Conservation (phyloP, 2,888 invertebrate species). For the Biston betularia region DNA sequence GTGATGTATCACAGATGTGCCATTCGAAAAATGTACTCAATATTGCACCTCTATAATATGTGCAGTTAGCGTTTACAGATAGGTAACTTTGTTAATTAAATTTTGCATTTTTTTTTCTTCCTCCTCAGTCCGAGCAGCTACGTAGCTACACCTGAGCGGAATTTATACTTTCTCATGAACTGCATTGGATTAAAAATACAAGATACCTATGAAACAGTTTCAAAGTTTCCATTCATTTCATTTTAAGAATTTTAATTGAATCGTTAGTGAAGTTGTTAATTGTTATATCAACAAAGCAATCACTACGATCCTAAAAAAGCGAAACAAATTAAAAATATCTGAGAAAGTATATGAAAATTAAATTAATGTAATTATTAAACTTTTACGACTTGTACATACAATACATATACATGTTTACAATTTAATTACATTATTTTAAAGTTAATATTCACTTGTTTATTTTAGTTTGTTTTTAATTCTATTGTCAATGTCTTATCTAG, state of each 20-base stretch:
- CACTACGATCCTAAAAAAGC: background rate
- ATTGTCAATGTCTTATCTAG: too few species aligned
- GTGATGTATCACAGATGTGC: conserved; percentile 9
- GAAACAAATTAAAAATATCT: background rate
- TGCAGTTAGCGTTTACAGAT: conserved; percentile 53
- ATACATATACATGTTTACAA: too few species aligned
- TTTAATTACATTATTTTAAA: too few species aligned
- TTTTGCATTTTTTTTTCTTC: conserved; percentile 71
- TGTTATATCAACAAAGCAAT: background rate
- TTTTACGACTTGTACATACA: too few species aligned
- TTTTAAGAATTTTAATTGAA: conserved; percentile 32
- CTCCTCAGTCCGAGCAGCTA: conserved; percentile 47
- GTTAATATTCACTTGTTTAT: too few species aligned
- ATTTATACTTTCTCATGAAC: conserved; percentile 65
- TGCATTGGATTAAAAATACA: conserved; percentile 54
- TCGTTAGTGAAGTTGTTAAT: conserved; percentile 17
- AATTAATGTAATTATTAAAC: too few species aligned
- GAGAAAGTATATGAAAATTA: too few species aligned
- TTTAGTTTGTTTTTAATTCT: too few species aligned
- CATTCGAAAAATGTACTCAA: background rate
- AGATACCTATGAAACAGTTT: conserved; percentile 32
- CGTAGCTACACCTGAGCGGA: conserved; percentile 57
- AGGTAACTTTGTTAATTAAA: conserved; percentile 85
- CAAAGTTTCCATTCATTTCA: conserved; percentile 35
- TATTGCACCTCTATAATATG: background rate